Conservation (phyloP, 1,140 invertebrate genomes). For the honey bee (Apis mellifera) region DNA sequence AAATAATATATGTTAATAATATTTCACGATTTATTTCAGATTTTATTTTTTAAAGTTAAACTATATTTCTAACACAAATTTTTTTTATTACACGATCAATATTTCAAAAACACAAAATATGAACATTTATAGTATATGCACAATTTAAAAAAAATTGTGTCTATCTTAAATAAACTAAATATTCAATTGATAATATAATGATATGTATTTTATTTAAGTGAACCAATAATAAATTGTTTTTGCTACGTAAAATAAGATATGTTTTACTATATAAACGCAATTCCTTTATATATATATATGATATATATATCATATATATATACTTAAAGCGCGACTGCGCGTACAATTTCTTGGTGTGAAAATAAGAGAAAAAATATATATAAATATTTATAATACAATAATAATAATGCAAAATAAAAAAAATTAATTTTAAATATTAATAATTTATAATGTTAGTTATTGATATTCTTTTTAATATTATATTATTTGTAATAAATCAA, state of each 20-base stretch:
- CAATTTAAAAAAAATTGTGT: neutral
- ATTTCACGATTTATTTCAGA: neutral
- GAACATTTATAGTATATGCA: neutral
- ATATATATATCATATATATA: neutral
- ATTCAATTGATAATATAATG: neutral
- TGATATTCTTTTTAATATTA: neutral
- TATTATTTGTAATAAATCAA: neutral
- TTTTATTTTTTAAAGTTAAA: neutral
- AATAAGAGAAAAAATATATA: neutral
- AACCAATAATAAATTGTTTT: neutral
- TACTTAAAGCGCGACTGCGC: constrained; percentile 32
- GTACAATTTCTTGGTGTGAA: neutral
- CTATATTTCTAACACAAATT: constrained; percentile 6
- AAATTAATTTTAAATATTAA: neutral
- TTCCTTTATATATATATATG: neutral
- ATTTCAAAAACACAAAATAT: constrained; percentile 17
- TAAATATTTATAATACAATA: neutral
- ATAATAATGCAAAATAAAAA: neutral
- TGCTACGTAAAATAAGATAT: neutral
- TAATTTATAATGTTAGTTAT: neutral
- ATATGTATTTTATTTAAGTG: neutral
- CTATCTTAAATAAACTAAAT: neutral
- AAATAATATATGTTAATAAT: neutral
- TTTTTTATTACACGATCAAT: constrained; percentile 35
- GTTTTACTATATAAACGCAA: neutral